Conservation (phyloP, 2,797 vertebrate genomes). For the Rhinophrynus dorsalis region DNA sequence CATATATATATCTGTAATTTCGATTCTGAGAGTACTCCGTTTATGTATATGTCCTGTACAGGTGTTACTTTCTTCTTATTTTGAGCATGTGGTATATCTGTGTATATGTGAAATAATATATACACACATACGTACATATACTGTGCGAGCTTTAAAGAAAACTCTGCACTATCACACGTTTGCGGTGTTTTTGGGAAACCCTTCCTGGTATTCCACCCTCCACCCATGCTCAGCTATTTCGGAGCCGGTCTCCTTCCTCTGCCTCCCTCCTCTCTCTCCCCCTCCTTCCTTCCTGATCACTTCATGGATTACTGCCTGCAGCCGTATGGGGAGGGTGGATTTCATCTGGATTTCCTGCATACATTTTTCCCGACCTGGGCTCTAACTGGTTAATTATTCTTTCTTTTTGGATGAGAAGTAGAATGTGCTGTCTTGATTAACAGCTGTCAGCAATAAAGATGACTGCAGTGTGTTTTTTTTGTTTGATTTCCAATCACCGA, state of each 20-base stretch:
- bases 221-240: not conserved
- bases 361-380: not conserved
- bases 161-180: no score
- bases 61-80: no score
- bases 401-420: not conserved
- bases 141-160: no score
- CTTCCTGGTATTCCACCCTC: conserved; percentile 8
- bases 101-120: no score
- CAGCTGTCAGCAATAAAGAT: not conserved
- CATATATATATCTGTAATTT: no score
- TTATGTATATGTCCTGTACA: no score
- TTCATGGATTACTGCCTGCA: conserved; percentile 40
- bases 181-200: not conserved
- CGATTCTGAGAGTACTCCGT: no score
- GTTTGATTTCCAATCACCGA: no score
- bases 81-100: no score
- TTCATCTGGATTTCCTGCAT: conserved; percentile 38
- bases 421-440: conserved; percentile 16
- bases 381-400: not conserved
- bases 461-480: not conserved
- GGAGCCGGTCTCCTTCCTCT: not conserved
- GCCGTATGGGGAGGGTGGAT: conserved; percentile 39
- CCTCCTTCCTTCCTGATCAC: conserved; percentile 38
- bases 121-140: no score
- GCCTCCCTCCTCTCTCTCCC: conserved; percentile 1